Evolutionary conservation across 2,113 vertebrate species (phyloP).

Genomic region (Tachycineta bicolor): DNA sequence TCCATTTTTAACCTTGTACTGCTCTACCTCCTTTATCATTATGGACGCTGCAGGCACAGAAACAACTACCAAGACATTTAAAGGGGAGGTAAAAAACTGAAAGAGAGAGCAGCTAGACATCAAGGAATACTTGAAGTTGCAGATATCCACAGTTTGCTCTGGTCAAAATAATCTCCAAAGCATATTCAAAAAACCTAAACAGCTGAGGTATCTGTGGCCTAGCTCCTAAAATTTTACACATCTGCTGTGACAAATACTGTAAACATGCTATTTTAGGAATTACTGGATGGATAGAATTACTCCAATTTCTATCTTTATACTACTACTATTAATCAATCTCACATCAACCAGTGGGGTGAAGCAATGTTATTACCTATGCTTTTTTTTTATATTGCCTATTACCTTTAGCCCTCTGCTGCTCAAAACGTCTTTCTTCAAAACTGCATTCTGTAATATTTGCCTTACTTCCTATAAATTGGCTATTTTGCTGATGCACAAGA

Average conservation of each 20-base stretch:
- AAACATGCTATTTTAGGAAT: neutral
- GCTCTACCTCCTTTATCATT: slow-evolving; percentile 59
- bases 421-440: neutral
- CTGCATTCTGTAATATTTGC: neutral
- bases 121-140: neutral
- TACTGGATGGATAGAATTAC: neutral
- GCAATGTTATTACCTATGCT: neutral
- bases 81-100: neutral
- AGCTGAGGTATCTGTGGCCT: neutral
- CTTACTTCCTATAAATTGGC: neutral
- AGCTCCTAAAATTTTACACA: neutral
- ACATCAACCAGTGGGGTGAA: neutral
- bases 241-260: neutral
- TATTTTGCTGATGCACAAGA: neutral
- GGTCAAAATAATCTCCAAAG: neutral
- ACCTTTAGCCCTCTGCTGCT: neutral
- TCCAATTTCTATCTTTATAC: neutral
- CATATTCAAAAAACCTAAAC: neutral
- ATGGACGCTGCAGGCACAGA: slow-evolving; percentile 62
- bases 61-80: slow-evolving; percentile 63
- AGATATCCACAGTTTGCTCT: neutral
- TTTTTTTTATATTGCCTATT: neutral
- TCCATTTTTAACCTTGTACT: slow-evolving; percentile 49
- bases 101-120: neutral
- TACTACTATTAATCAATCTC: neutral